These are phyloP conservation scores for Tolmerus cingulatus DNA, from an alignment of 2,888 invertebrate species.

Conservation along the genomic window DNA sequence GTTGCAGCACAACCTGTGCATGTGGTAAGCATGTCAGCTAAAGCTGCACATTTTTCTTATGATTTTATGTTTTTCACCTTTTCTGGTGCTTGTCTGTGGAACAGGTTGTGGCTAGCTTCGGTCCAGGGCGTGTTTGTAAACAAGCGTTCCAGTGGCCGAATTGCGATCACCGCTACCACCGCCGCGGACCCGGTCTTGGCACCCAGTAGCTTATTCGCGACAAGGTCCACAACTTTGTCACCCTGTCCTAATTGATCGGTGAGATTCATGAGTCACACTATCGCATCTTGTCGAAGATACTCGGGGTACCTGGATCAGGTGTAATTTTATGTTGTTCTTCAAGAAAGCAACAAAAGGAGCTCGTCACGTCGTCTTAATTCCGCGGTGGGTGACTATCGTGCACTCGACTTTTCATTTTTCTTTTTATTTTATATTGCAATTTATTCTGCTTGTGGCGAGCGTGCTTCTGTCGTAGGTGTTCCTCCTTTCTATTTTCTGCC, in stretches of 20 bases:
- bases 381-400: not conserved
- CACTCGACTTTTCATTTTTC: not conserved
- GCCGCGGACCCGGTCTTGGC: not conserved
- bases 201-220: not conserved
- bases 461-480: not conserved
- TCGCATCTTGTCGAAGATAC: not conserved
- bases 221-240: not conserved
- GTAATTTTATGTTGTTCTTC: not conserved
- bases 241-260: not conserved
- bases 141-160: not conserved
- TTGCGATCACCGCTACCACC: not conserved
- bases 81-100: not conserved
- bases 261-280: not conserved
- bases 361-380: not conserved
- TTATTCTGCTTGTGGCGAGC: not conserved
- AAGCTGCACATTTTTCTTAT: not conserved
- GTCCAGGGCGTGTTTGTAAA: not conserved
- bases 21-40: not conserved
- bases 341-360: not conserved
- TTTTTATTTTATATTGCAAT: not conserved
- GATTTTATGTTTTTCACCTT: not conserved
- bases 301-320: not conserved
- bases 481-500: not conserved
- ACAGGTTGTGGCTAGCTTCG: not conserved
- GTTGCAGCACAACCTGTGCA: not conserved